Evolutionary conservation across 92 coral and sea anemone genomes (phyloP).

Genomic region (Epizoanthus illoricatus): DNA sequence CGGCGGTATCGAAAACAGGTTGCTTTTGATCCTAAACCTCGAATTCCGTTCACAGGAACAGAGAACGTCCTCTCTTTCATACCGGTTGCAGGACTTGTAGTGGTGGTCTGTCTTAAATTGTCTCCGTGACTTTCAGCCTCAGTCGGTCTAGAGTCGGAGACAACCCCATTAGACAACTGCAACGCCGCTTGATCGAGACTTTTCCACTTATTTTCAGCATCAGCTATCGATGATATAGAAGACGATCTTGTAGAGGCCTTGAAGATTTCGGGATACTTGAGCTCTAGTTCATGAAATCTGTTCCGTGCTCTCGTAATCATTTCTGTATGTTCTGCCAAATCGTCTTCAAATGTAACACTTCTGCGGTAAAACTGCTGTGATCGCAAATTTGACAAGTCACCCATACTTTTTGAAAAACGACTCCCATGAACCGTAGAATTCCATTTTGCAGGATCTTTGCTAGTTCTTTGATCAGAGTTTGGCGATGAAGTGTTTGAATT

Average conservation of each 20-base stretch:
- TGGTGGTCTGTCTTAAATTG: constrained; percentile 14
- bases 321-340: constrained; percentile 76
- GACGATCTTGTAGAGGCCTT: constrained; percentile 62
- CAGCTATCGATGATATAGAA: constrained; percentile 56
- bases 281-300: constrained; percentile 83
- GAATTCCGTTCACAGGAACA: constrained; percentile 27
- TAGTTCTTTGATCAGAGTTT: constrained; percentile 3
- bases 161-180: not conserved
- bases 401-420: constrained; percentile 89
- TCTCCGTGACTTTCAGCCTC: not conserved
- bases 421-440: constrained; percentile 48
- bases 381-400: constrained; percentile 61
- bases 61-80: constrained; percentile 18
- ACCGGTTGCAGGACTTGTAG: constrained; percentile 32
- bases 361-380: constrained; percentile 50
- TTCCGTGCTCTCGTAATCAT: constrained; percentile 83
- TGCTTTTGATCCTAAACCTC: constrained; percentile 26
- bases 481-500: not conserved
- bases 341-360: constrained; percentile 82
- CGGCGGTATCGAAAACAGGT: constrained; percentile 36
- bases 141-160: not conserved
- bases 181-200: not conserved
- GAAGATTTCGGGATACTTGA: constrained; percentile 88
- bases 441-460: not conserved
- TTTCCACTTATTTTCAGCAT: constrained; percentile 17